A percentile compares a stretch with the other conserved stretches of the same genome.
Conservation (phyloP, 1,140 invertebrate species). For the Chironomus tepperi region DNA sequence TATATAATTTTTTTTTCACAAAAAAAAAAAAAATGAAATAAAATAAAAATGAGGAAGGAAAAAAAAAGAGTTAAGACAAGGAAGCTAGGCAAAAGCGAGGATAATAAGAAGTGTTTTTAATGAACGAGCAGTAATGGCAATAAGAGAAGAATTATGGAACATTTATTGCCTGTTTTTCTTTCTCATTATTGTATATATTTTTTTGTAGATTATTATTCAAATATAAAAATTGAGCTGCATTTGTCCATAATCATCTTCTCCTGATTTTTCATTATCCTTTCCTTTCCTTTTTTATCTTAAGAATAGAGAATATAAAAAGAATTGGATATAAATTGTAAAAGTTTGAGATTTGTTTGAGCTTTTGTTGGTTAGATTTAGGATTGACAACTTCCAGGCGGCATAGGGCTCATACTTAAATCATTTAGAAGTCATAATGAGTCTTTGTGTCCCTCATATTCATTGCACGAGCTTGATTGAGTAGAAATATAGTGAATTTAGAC, state of each 20-base stretch:
- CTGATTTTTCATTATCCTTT: slow-evolving; percentile 14
- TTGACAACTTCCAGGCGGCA: no score
- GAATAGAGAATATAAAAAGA: no score
- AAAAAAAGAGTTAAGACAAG: not conserved
- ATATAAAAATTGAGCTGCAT: slow-evolving; percentile 16
- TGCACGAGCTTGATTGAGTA: no score
- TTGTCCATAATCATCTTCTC: slow-evolving; percentile 6
- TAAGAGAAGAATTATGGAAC: slow-evolving; percentile 17
- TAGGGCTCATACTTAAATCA: no score
- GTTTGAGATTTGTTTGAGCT: no score
- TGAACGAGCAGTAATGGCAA: slow-evolving; percentile 10
- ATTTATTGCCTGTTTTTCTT: slow-evolving; percentile 20
- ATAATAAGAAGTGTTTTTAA: slow-evolving; percentile 10
- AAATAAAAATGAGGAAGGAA: not conserved
- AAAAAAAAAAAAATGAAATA: no score
- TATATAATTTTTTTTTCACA: not conserved
- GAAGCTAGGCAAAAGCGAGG: not conserved
- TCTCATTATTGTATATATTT: not conserved
- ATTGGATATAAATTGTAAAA: not conserved
- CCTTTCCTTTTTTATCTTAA: not conserved
- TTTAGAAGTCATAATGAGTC: no score
- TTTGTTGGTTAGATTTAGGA: no score
- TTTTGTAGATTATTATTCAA: not conserved
- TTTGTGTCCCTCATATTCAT: no score
- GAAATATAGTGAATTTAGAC: no score